Evolutionary conservation across 2,113 vertebrate species (phyloP).

Genomic region (Todiramphus saurophagus): DNA sequence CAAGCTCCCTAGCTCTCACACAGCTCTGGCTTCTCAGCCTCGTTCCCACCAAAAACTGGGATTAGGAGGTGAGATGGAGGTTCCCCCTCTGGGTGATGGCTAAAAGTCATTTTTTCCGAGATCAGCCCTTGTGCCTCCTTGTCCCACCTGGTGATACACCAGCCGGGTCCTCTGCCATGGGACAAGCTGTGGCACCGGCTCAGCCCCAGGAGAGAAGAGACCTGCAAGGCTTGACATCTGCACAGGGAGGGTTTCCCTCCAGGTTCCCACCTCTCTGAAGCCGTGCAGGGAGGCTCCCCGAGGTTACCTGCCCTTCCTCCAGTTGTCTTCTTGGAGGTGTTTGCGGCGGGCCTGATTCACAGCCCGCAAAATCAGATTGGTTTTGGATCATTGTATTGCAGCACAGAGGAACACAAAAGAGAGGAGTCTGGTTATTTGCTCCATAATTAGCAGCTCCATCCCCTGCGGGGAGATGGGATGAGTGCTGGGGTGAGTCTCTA

Average conservation of each 20-base stretch:
- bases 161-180: background rate
- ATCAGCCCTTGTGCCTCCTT: background rate
- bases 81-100: background rate
- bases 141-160: background rate
- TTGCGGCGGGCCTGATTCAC: background rate
- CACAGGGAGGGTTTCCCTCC: fast-evolving
- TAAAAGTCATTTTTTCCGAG: background rate
- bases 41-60: background rate
- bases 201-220: background rate
- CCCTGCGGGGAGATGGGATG: background rate
- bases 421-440: conserved; percentile 38
- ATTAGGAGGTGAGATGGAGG: background rate
- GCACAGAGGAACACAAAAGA: background rate
- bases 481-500: background rate
- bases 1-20: background rate
- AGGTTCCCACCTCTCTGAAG: background rate
- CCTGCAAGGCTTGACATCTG: background rate
- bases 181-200: background rate
- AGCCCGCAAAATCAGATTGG: conserved; percentile 6
- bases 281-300: background rate
- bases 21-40: background rate
- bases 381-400: conserved; percentile 19
- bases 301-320: background rate
- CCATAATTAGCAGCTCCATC: conserved; percentile 1
- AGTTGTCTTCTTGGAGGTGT: background rate